phyloP scores from a whole-genome alignment of 2,797 vertebrate genomes.

The Neostethus bicornis region DNA sequence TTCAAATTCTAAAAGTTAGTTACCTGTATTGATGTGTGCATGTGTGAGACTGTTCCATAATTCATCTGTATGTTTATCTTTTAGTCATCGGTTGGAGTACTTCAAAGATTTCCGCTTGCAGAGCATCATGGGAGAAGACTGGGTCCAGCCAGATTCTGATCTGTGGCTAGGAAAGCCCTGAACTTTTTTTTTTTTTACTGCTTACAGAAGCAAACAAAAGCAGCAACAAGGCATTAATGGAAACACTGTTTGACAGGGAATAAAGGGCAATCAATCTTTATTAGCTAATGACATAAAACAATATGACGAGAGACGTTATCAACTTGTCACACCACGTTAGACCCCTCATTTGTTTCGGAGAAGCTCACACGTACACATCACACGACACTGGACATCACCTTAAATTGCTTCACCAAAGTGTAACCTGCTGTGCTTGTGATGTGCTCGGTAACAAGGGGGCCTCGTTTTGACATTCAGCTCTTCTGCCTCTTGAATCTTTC shows the following conservation, averaged over 20 bases:
- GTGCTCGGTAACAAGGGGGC: slow-evolving; percentile 28
- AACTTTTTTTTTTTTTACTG: slow-evolving; percentile 21
- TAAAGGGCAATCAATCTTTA: slow-evolving; percentile 68
- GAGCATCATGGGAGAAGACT: slow-evolving; percentile 80
- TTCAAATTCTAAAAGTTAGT: not conserved
- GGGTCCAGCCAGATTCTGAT: slow-evolving; percentile 77
- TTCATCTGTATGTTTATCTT: slow-evolving; percentile 13
- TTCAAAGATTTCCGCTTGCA: slow-evolving; percentile 81
- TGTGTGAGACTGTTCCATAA: not conserved
- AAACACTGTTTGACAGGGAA: slow-evolving; percentile 51
- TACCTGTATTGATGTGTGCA: not conserved
- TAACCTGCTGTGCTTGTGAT: slow-evolving; percentile 36
- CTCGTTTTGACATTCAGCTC: slow-evolving; percentile 46
- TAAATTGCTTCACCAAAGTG: slow-evolving; percentile 38
- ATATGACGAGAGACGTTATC: slow-evolving; percentile 63
- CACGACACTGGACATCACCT: slow-evolving; percentile 33
- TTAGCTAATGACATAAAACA: slow-evolving; percentile 67
- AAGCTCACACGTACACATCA: slow-evolving; percentile 25
- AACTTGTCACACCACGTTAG: slow-evolving; percentile 58
- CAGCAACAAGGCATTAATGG: slow-evolving; percentile 15
- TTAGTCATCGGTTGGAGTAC: slow-evolving; percentile 76
- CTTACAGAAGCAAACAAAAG: slow-evolving; percentile 16
- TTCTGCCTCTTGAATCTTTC: slow-evolving; percentile 23
- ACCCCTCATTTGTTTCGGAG: slow-evolving; percentile 31
- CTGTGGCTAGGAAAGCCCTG: slow-evolving; percentile 73